Evolutionary conservation across 2,113 vertebrate species (phyloP), one percentile per base, ranked within the genome.

Genomic region (Xiphophorus maculatus): DNA sequence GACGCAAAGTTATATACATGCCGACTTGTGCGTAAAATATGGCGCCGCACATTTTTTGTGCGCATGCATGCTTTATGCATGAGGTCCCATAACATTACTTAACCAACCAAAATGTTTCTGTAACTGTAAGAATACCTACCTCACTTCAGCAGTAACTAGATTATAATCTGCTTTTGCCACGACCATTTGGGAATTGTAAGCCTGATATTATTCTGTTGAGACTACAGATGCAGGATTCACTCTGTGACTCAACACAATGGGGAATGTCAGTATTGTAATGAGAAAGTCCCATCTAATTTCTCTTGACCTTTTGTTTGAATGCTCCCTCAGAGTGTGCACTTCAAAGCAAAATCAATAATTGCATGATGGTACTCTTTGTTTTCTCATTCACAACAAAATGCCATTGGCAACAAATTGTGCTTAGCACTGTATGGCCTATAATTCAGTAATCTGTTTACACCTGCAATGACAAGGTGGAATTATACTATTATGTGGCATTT

Each of bases 221-320:
- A 76, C 11, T 11, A 62, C 48, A 12, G 69, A 67, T 77, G 51
- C 63, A 65, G 72, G 80, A 77, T 84, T 81, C 42, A 74, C 33
- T 78, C 42, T 67, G 78, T 63, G 73, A 82, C 66, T 25, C 42
- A 61, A 75, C 29, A 30, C 86, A 84, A 90, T 79, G 28, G 76
- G 66, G 72, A 69, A 87, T 79, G 81, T 90, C 83, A 78, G 74
- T 30, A 75, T 85, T 81, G 78, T 84, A 88, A 88, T 88, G 77
- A 83, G 40, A 83, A 88, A 82, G 76, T 87, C 83, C 68, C 71
- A 82, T 89, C 84, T 86, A 79, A 77, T 87, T 87, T 87, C 81
- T 76, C 72, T 65, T 90, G 85, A 91, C 90, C 91, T 93, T 92
- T 91, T 42, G 70, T 84, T 87, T 81, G 76, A 89, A 86, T 78